These are phyloP conservation scores for Zootoca vivipara DNA, from an alignment of 2,113 vertebrate species.

Conservation along the genomic window DNA sequence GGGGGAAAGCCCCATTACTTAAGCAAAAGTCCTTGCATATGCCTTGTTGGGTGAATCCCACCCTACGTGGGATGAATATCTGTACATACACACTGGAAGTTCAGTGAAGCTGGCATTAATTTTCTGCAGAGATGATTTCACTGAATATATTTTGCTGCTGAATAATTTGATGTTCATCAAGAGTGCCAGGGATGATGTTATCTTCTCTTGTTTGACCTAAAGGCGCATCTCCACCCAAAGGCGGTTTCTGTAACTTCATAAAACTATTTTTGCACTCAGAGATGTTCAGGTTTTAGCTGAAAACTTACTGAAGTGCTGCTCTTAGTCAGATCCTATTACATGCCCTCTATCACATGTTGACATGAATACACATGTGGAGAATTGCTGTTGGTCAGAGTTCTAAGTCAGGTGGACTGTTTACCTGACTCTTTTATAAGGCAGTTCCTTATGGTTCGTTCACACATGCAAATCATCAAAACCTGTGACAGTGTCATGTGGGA, in stretches of 20 bases:
- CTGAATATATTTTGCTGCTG: not conserved
- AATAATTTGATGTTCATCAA: not conserved
- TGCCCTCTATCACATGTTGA: not conserved
- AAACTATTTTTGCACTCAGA: not conserved
- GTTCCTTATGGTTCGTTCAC: not conserved
- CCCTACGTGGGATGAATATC: not conserved
- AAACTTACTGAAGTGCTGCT: not conserved
- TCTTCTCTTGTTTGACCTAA: not conserved
- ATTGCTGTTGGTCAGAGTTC: not conserved
- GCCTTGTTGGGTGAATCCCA: no score
- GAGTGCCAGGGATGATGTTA: not conserved
- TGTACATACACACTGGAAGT: not conserved
- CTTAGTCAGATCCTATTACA: not conserved
- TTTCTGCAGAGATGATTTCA: not conserved
- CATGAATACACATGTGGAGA: not conserved
- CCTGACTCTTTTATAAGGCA: not conserved
- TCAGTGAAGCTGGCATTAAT: constrained; percentile 1
- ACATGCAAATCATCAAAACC: not conserved
- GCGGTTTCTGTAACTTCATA: not conserved
- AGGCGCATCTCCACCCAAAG: not conserved
- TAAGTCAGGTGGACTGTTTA: not conserved
- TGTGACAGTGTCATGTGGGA: not conserved
- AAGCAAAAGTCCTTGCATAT: no score
- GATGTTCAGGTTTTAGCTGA: not conserved
- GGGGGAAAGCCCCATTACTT: no score